phyloP scores from a whole-genome alignment of 1,140 invertebrate genomes.

The Apis dorsata region DNA sequence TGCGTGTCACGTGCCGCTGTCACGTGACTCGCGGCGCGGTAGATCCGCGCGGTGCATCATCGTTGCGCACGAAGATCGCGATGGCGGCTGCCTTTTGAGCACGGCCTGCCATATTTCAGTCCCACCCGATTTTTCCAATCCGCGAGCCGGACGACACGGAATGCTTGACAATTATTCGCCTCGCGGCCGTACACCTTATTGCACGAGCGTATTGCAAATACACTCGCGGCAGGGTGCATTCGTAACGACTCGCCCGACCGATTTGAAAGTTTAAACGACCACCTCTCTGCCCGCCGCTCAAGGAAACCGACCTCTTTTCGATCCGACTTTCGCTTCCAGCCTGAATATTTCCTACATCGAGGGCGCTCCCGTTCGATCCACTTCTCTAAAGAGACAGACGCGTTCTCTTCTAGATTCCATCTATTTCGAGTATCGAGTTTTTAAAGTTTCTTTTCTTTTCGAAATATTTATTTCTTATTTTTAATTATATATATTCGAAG shows the following conservation, averaged over 20 bases:
- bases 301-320: not conserved
- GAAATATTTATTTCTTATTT: too few relatives aligned
- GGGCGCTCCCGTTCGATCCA: not conserved
- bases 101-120: constrained; percentile 61
- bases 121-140: constrained; percentile 55
- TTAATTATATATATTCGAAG: not conserved
- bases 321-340: not conserved
- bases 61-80: constrained; percentile 39
- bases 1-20: constrained; percentile 57
- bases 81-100: constrained; percentile 65
- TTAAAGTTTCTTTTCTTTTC: too few relatives aligned
- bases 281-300: not conserved
- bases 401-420: too few relatives aligned
- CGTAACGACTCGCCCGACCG: constrained; percentile 29
- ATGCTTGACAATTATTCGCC: constrained; percentile 56
- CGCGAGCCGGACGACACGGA: constrained; percentile 53
- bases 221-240: constrained; percentile 38
- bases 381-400: not conserved
- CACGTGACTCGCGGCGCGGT: constrained; percentile 46
- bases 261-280: constrained; percentile 43
- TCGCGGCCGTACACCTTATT: constrained; percentile 15
- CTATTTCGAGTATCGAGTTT: too few relatives aligned
- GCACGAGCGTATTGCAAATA: not conserved
- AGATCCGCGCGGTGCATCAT: constrained; percentile 36
- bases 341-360: not conserved